These are phyloP conservation scores for Mesitornis unicolor DNA, from an alignment of 2,113 vertebrate species.

Conservation along the genomic window DNA sequence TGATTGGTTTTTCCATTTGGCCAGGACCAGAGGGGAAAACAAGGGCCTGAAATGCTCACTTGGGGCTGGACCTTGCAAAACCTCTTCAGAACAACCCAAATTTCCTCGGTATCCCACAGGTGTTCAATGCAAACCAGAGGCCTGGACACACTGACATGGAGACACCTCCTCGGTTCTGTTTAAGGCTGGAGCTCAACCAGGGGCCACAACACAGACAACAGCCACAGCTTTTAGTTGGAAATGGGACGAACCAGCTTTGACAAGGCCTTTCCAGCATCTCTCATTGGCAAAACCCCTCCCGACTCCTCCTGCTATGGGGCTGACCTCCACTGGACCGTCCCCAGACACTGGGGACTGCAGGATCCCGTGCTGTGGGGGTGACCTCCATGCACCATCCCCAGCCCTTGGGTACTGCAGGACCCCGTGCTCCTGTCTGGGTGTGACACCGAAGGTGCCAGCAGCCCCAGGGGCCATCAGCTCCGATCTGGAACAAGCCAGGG, in stretches of 20 bases:
- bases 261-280: background rate
- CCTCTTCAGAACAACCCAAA: background rate
- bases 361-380: too few relatives aligned
- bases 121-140: background rate
- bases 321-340: background rate
- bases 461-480: background rate
- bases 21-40: background rate
- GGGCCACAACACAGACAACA: background rate
- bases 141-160: background rate
- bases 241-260: background rate
- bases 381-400: too few relatives aligned
- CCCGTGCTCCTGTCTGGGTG: accelerated
- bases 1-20: background rate
- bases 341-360: too few relatives aligned
- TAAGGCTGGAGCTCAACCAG: background rate
- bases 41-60: background rate
- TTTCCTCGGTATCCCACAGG: background rate
- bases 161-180: background rate
- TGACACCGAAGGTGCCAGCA: background rate
- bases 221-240: background rate
- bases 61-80: background rate
- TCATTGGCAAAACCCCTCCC: background rate
- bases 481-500: background rate
- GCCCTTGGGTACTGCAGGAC: too few relatives aligned
- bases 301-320: too few relatives aligned